Conservation (phyloP, 1,140 invertebrate species). For the Asbolus verrucosus region DNA sequence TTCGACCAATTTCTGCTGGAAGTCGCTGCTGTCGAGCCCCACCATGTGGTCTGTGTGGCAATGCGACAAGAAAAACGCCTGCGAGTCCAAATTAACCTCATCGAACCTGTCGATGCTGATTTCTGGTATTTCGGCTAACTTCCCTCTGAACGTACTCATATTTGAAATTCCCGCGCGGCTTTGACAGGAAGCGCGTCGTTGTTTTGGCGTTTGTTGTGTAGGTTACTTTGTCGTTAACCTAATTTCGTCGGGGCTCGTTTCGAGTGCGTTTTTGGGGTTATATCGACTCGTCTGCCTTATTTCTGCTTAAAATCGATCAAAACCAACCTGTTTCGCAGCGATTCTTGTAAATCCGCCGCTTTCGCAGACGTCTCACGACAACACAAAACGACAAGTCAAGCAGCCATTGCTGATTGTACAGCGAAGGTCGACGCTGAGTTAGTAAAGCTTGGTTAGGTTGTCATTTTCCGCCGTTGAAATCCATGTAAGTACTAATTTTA, state of each 20-base stretch:
- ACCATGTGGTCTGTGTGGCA: constrained; percentile 76
- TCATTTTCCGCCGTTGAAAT: constrained; percentile 46
- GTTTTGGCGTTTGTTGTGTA: constrained; percentile 61
- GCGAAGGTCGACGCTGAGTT: constrained; percentile 62
- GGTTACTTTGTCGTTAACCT: constrained; percentile 62
- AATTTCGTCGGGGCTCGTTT: constrained; percentile 46
- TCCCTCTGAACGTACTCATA: constrained; percentile 74
- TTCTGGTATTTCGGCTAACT: constrained; percentile 72
- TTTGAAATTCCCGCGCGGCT: constrained; percentile 50
- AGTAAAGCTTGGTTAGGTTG: constrained; percentile 61
- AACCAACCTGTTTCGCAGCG: no score
- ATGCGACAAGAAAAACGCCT: constrained; percentile 76
- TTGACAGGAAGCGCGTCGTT: constrained; percentile 51
- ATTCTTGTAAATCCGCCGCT: constrained; percentile 31
- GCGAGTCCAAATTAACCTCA: constrained; percentile 66
- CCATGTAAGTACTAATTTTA: constrained; percentile 54
- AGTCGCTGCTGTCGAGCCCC: constrained; percentile 66
- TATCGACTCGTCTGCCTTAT: no score
- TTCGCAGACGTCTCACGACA: constrained; percentile 18
- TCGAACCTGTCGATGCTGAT: constrained; percentile 74
- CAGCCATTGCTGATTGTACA: constrained; percentile 60
- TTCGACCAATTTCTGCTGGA: constrained; percentile 50
- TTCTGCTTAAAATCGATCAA: no score
- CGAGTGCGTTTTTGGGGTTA: constrained; percentile 33
- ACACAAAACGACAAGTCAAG: constrained; percentile 42